Evolutionary conservation across 2,797 vertebrate genomes (phyloP).

Genomic region (Epinephelus coioides): DNA sequence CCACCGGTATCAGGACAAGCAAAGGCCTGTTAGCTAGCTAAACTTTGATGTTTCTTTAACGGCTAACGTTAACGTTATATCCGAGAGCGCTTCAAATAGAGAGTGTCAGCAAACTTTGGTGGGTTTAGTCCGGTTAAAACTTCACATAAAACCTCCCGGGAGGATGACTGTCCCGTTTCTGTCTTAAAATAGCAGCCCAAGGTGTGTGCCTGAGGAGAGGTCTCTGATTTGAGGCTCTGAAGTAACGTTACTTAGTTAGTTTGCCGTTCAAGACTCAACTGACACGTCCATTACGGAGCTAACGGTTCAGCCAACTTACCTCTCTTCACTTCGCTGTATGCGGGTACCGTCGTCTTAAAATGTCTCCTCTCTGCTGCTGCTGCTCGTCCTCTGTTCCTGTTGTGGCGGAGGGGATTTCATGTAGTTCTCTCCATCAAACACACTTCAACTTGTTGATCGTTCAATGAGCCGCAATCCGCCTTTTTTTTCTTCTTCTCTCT

Average conservation of each 20-base stretch:
- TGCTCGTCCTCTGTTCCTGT: constrained; percentile 47
- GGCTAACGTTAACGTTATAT: neutral
- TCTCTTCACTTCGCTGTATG: constrained; percentile 26
- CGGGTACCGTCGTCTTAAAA: constrained; percentile 29
- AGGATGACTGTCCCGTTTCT: constrained; percentile 1
- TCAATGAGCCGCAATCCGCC: constrained; percentile 31
- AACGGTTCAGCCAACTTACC: constrained; percentile 68
- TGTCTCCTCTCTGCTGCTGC: constrained; percentile 14
- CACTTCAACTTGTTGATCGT: constrained; percentile 45
- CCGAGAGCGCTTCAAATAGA: neutral
- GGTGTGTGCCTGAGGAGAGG: neutral
- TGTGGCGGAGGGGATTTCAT: constrained; percentile 46
- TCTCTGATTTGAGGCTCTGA: neutral
- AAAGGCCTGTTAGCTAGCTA: constrained; percentile 53
- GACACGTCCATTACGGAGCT: constrained; percentile 33
- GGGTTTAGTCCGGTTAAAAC: constrained; percentile 29
- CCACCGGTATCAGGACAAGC: constrained; percentile 21
- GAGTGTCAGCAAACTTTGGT: constrained; percentile 12
- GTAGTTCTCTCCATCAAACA: constrained; percentile 58
- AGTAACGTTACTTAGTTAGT: too few relatives aligned
- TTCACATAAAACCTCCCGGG: neutral
- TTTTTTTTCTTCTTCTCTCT: constrained; percentile 1
- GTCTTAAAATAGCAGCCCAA: constrained; percentile 48
- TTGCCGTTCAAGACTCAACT: neutral
- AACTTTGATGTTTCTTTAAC: constrained; percentile 36